Conservation (phyloP, 2,888 invertebrate genomes). For the Pseudococcus viburni region DNA sequence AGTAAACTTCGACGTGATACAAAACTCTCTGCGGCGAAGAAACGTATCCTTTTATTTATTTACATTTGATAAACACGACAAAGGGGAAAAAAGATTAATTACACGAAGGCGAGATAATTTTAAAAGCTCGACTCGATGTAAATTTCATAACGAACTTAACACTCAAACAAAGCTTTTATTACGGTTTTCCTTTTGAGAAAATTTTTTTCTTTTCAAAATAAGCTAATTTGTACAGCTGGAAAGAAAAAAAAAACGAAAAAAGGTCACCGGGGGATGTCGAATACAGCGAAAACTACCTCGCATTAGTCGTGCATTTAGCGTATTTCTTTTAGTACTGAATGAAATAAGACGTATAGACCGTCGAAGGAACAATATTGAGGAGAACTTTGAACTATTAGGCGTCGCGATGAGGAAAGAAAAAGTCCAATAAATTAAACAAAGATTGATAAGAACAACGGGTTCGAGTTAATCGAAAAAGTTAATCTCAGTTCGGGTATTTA, state of each 20-base stretch:
- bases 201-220: not conserved
- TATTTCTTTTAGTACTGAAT: not conserved
- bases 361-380: not conserved
- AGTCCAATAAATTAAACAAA: slow-evolving; percentile 40
- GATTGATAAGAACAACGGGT: slow-evolving; percentile 24
- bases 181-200: not conserved
- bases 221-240: not conserved
- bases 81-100: slow-evolving; percentile 29
- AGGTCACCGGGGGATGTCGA: not conserved
- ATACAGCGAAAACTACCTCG: not conserved
- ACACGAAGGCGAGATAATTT: slow-evolving; percentile 16
- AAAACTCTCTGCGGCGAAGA: slow-evolving; percentile 16
- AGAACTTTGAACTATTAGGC: slow-evolving; percentile 30
- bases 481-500: slow-evolving; percentile 18
- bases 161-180: slow-evolving; percentile 7
- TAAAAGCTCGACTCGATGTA: slow-evolving; percentile 27
- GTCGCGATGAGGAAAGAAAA: not conserved
- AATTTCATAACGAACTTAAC: slow-evolving; percentile 15
- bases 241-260: not conserved
- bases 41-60: slow-evolving; percentile 6
- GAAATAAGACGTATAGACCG: slow-evolving; percentile 8
- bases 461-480: slow-evolving; percentile 47
- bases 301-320: not conserved
- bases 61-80: slow-evolving; percentile 40
- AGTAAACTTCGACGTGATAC: not conserved